Evolutionary conservation across 2,888 invertebrate species (phyloP), one percentile per base, ranked within the genome.

Genomic region (Neria commutata): DNA sequence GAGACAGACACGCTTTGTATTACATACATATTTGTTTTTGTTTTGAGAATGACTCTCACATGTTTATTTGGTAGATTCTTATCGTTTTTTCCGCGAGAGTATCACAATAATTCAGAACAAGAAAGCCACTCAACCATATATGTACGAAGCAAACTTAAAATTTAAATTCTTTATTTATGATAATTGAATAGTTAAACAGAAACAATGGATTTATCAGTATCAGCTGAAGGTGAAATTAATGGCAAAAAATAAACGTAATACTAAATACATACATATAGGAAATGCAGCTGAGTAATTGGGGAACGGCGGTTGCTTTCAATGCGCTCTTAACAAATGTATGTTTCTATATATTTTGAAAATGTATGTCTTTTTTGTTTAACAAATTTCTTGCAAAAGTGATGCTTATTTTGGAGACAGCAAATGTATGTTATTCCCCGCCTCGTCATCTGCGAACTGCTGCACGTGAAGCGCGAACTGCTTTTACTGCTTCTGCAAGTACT

Each of bases 401-500:
- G 59, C 71, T 72, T 72, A 71, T 72, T 71, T 61, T 62, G 61
- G 63, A 62, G 46, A 54, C 62, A 65, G 56, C 62, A 59, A 21
- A 8, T 16, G 16, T 14, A 16, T 21, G 6, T 14, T 16, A 23
- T 14, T 23, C 29, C 49, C 49, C 26, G 25, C 14, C 10, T 21
- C 17, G 14, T 16, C 17, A 17, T 2, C 24, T 40, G 25, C 24
- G 40, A 6, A 24, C 29, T 40, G 26, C 23, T 26, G 21, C 21
- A 16, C 17, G 24, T 21, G 34, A n/a, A 17, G 5, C 21, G 14
- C 10, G n/a, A n/a, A 19, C 5, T 42, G 40, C 61, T 78, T n/a
- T n/a, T 79, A 81, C 64, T 78, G 77, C 70, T 81, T 81, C 63
- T 76, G 73, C 67, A 82, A 73, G 62, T 80, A 81, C 75, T 92